Conservation (phyloP, 2,113 vertebrate species). For the Fulmarus glacialis region DNA sequence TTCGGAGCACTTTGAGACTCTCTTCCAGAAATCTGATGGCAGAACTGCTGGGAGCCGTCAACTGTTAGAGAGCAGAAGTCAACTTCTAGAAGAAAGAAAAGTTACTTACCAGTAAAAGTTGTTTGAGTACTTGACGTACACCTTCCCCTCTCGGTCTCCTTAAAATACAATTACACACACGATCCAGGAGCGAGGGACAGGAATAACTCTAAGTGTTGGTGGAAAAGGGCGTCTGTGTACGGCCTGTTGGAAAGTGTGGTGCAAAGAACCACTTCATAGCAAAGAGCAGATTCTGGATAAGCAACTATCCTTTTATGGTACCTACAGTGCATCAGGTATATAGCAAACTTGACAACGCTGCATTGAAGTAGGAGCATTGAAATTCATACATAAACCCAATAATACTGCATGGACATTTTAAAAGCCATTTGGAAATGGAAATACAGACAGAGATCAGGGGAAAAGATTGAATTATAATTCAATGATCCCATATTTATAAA, state of each 20-base stretch:
- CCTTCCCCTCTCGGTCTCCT: not conserved
- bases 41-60: not conserved
- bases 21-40: not conserved
- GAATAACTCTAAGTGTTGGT: not conserved
- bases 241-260: not conserved
- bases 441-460: not conserved
- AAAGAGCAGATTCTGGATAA: not conserved
- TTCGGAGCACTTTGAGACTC: not conserved
- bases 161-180: not conserved
- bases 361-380: not conserved
- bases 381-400: not conserved
- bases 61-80: not conserved
- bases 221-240: not conserved
- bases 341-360: not conserved
- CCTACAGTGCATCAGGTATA: not conserved
- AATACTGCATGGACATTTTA: not conserved
- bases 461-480: slow-evolving; percentile 1
- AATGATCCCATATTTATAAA: slow-evolving; percentile 24
- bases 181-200: fast-evolving
- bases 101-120: not conserved
- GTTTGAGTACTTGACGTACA: not conserved
- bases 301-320: not conserved
- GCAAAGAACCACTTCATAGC: not conserved
- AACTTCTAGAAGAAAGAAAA: not conserved
- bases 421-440: slow-evolving; percentile 18